Base-by-base conservation (phyloP, 1,140 invertebrate genomes). In the Trialeurodes vaporariorum region DNA sequence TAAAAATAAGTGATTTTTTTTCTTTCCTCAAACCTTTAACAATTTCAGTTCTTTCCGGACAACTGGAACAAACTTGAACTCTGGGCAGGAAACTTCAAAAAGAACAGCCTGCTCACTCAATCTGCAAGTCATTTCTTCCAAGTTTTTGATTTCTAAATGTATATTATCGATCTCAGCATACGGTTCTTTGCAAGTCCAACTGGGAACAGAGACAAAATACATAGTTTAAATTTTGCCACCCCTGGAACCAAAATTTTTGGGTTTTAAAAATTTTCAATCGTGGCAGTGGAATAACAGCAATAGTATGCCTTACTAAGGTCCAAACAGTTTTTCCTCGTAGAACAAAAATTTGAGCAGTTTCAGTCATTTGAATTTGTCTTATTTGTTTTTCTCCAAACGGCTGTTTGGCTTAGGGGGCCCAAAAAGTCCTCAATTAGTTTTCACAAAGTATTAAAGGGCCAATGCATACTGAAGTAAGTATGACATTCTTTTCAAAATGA, bases 41-140 rank as follows among this genome's bases (percentile, higher is more conserved):
- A 93, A 79, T 71, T 85, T 87, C 5, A 96, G 76, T 77, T 96
- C 93, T 67, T 85, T 87, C 34, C 89, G 79, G 67, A 87, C 87
- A 64, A 84, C 79, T 68, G 87, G 87, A 1, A 96, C 79, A 66
- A 87, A 83, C 73, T 88, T 89, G 73, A 91, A 89, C 73, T 96
- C 93, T 0, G 89, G 87, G 12, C 91, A 81, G 69, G 85, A 84
- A 23, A 96, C 86, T 75, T 97, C 94, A 77, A 97, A 96, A 25
- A 97, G 82, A 25, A 81, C 79, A 1, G 91, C 88, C 5, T 91
- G 89, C 61, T 87, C 85, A n/a, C 84, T 81, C 23, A 97, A 76
- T 40, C 79, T 79, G 0, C 80, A 73, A 71, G 92, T 83, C 62
- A 90, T 85, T 1, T 83, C 79, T 75, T 95, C 90, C 69, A 95